phyloP scores from a whole-genome alignment of 2,888 invertebrate species.

The Bhutanitis thaidina region DNA sequence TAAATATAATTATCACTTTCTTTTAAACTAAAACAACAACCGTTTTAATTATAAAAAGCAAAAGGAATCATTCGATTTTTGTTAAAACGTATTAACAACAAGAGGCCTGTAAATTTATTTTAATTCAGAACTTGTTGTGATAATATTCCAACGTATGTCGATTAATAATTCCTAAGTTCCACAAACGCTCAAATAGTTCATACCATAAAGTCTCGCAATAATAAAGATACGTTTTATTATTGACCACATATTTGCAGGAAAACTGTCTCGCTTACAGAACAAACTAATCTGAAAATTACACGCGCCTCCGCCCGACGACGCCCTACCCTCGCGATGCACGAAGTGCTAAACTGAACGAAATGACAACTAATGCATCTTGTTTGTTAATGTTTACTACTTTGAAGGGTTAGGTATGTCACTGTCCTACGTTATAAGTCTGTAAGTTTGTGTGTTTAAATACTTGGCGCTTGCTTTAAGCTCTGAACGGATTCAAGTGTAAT shows the following conservation, averaged over 20 bases:
- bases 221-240: constrained; percentile 43
- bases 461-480: too few species aligned
- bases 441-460: too few species aligned
- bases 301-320: constrained; percentile 31
- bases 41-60: too few species aligned
- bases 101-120: too few species aligned
- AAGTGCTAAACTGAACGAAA: constrained; percentile 49
- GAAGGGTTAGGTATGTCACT: background rate
- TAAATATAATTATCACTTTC: too few species aligned
- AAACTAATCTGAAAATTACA: constrained; percentile 78
- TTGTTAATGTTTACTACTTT: constrained; percentile 29
- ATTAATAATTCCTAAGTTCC: background rate
- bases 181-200: background rate
- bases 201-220: background rate
- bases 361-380: constrained; percentile 39
- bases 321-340: constrained; percentile 30
- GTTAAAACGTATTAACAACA: too few species aligned
- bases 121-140: too few species aligned
- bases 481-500: too few species aligned
- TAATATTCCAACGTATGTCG: too few species aligned
- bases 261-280: constrained; percentile 60
- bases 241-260: constrained; percentile 64
- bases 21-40: too few species aligned
- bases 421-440: too few species aligned
- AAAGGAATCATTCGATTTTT: too few species aligned